Percentiles rank a stretch among this genome's conserved stretches.
Conservation (phyloP, 2,888 invertebrate genomes). For the Philopedon plagiatum region DNA sequence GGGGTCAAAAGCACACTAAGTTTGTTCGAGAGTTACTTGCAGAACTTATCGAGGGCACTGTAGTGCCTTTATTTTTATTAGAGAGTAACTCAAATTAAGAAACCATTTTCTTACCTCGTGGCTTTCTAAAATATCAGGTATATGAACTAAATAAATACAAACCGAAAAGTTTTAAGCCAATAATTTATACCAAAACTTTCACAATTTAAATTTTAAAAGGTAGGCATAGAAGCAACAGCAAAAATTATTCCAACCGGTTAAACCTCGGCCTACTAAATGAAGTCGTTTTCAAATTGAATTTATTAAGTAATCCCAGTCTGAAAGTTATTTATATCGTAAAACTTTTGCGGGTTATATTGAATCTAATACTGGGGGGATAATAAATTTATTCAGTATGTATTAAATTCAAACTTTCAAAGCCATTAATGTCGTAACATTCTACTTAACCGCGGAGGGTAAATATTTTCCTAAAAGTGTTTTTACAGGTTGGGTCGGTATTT, state of each 20-base stretch:
- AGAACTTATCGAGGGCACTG: no score
- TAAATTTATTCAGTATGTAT: slow-evolving; percentile 56
- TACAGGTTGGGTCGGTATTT: not conserved
- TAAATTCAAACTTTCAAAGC: slow-evolving; percentile 52
- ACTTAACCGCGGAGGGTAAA: slow-evolving; percentile 17
- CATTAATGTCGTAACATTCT: slow-evolving; percentile 15
- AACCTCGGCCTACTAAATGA: slow-evolving; percentile 31
- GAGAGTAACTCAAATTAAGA: no score
- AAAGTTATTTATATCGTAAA: slow-evolving; percentile 50
- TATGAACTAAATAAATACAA: slow-evolving; percentile 23
- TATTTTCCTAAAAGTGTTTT: slow-evolving; percentile 17
- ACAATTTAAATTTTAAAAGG: slow-evolving; percentile 33
- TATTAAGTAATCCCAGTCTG: slow-evolving; percentile 49
- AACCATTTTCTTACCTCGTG: not conserved
- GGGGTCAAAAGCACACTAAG: no score
- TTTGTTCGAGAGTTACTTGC: no score
- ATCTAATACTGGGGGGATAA: slow-evolving; percentile 56
- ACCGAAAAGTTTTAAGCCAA: slow-evolving; percentile 33
- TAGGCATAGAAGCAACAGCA: slow-evolving; percentile 23
- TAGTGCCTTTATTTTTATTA: no score
- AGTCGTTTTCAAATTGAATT: slow-evolving; percentile 46
- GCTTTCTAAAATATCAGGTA: not conserved
- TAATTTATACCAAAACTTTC: slow-evolving; percentile 29
- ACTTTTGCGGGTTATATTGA: slow-evolving; percentile 56
- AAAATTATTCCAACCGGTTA: slow-evolving; percentile 35